A percentile compares a stretch with the other conserved stretches of the same genome.
phyloP scores from a whole-genome alignment of 2,888 invertebrate genomes.

The Thereva nobilitata region DNA sequence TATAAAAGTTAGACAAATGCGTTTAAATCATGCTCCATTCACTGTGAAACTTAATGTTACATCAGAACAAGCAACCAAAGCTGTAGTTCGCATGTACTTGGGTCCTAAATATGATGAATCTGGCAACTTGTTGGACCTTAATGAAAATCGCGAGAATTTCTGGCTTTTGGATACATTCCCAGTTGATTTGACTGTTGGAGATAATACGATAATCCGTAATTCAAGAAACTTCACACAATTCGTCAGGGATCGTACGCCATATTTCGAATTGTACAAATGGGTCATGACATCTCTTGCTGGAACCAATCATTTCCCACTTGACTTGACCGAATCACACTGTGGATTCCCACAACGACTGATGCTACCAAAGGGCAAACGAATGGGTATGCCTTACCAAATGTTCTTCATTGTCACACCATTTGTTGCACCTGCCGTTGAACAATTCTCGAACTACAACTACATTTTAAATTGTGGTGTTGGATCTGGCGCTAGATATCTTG shows the following conservation, averaged over 20 bases:
- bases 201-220: conserved; percentile 69
- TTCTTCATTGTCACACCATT: conserved; percentile 67
- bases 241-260: conserved; percentile 67
- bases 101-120: conserved; percentile 70
- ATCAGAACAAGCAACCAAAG: conserved; percentile 64
- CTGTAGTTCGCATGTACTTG: conserved; percentile 68
- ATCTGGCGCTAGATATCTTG: conserved; percentile 62
- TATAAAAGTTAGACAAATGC: conserved; percentile 64
- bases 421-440: conserved; percentile 59
- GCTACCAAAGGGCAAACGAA: conserved; percentile 70
- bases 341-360: conserved; percentile 73
- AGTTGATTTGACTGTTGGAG: conserved; percentile 65
- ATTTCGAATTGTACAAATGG: conserved; percentile 66
- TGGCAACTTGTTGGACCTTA: conserved; percentile 63
- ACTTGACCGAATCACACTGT: conserved; percentile 64
- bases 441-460: conserved; percentile 59
- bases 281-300: conserved; percentile 64
- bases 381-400: conserved; percentile 69
- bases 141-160: conserved; percentile 65
- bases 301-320: conserved; percentile 61
- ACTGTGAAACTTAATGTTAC: conserved; percentile 62
- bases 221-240: conserved; percentile 69
- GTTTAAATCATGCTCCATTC: conserved; percentile 70
- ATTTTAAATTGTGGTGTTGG: conserved; percentile 62
- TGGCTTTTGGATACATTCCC: conserved; percentile 68